A percentile compares a stretch with the other conserved stretches of the same genome.
Evolutionary conservation across 2,113 vertebrate species (phyloP).

Genomic region (Rhegmatorhina hoffmannsi): DNA sequence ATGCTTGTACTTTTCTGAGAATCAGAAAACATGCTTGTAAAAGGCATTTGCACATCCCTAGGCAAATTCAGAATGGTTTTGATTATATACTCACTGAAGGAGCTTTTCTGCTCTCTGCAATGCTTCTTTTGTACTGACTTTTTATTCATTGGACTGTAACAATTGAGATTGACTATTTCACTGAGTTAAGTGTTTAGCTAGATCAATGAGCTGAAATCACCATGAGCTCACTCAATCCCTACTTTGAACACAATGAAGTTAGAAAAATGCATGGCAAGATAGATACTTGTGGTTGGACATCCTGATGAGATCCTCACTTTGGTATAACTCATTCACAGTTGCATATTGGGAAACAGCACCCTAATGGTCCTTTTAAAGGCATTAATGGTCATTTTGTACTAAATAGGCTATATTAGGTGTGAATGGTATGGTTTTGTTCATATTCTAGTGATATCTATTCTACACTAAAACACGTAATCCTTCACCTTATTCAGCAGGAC

Average conservation of each 20-base stretch:
- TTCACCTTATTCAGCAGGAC: neutral
- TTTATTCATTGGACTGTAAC: neutral
- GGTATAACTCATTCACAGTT: neutral
- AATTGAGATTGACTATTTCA: neutral
- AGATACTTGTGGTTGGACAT: neutral
- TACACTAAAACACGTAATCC: neutral
- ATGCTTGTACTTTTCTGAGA: neutral
- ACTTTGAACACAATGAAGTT: neutral
- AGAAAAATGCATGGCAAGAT: neutral
- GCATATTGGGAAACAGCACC: neutral
- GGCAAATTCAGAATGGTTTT: neutral
- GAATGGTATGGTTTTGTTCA: neutral
- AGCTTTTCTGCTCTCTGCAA: neutral
- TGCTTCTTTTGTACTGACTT: neutral
- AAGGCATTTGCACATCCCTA: neutral
- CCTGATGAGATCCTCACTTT: neutral
- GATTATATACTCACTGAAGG: neutral
- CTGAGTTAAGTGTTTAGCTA: neutral
- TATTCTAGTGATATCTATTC: neutral
- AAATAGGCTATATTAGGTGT: neutral
- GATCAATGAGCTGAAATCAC: neutral
- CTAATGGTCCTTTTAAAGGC: neutral
- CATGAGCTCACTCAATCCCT: neutral
- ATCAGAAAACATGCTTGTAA: neutral
- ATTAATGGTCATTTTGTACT: neutral